Evolutionary conservation across 2,888 invertebrate species (phyloP).

Genomic region (Podotricha telesiphe): DNA sequence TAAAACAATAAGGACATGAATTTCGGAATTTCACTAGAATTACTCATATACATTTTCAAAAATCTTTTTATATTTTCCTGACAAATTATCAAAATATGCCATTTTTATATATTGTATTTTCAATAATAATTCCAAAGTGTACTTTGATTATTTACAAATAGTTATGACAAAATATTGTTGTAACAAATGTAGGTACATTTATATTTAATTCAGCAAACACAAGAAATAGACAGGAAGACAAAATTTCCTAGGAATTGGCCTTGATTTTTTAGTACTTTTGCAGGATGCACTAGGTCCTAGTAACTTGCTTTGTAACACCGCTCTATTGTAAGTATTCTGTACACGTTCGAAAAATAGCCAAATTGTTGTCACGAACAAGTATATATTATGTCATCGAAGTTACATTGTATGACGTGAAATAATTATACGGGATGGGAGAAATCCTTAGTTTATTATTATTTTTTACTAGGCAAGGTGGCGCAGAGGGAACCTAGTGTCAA

Average conservation of each 20-base stretch:
- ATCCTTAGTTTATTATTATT: not conserved
- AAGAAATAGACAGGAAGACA: conserved; percentile 13
- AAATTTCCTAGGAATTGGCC: conserved; percentile 17
- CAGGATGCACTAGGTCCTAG: conserved; percentile 27
- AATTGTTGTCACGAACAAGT: conserved; percentile 34
- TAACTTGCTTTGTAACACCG: conserved; percentile 35
- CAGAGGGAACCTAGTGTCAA: no score
- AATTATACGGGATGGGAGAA: conserved; percentile 2
- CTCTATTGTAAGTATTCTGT: conserved; percentile 31
- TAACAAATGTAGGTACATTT: not conserved
- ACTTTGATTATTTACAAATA: not conserved
- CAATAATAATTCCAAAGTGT: no score
- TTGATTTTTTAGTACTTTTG: conserved; percentile 23
- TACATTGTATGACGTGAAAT: conserved; percentile 14
- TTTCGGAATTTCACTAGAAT: no score
- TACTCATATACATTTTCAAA: no score
- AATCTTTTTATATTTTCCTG: no score
- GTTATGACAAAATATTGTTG: no score
- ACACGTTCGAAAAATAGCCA: conserved; percentile 36
- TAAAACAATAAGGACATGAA: no score
- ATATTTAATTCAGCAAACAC: not conserved
- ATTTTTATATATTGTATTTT: no score
- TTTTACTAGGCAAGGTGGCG: no score
- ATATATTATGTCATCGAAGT: conserved; percentile 28
- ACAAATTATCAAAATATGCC: no score